Base-by-base conservation (phyloP, 2,113 vertebrate species). In the Catharus fuscescens region DNA sequence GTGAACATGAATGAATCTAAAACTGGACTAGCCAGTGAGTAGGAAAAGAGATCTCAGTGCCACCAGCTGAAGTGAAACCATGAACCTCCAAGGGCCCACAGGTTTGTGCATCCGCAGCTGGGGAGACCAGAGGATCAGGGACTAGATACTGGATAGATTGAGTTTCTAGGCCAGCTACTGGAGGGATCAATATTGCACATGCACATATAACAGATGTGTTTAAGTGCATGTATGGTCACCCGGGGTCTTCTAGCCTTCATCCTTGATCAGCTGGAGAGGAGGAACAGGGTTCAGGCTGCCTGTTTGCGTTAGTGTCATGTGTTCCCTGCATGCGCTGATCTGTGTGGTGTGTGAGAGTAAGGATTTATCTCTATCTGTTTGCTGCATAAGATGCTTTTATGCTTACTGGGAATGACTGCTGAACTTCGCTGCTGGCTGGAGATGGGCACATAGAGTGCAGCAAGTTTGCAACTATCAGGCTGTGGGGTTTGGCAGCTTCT, bases 281-380 rank as follows among this genome's bases (percentile, higher is more conserved):
- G 13, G 19, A 66, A 6, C 5, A 48, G 18, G 38, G 52, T 42
- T 79, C 48, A 78, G 65, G 34, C 61, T 86, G 71, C 16, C 31
- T 72, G 34, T 65, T 65, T 34, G 29, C 44, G 40, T 40, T 28
- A 62, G 52, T 5, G 44, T 19, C 26, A 1, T 24, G 34, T 77
- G 20, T 19, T 60, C 61, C 69, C 53, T 34, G 18, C 20, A 61
- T 32, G 48, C 0, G 0, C 6, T 65, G 31, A n/a, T 70, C 31
- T 48, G 18, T 9, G 9, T 56, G 59, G 44, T 57, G 4, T 57
- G 34, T 73, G 54, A 29, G 25, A 31, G 42, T n/a, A 34, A 0
- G 3, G 18, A 29, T 44, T 2, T 11, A 10, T 38, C 23, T 66
- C 8, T 66, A 2, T 18, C 14, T 2, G 1, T 48, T 54, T 0